These are phyloP conservation scores for Pachymerium ferrugineum DNA, from an alignment of 2,888 invertebrate species.

Conservation along the genomic window DNA sequence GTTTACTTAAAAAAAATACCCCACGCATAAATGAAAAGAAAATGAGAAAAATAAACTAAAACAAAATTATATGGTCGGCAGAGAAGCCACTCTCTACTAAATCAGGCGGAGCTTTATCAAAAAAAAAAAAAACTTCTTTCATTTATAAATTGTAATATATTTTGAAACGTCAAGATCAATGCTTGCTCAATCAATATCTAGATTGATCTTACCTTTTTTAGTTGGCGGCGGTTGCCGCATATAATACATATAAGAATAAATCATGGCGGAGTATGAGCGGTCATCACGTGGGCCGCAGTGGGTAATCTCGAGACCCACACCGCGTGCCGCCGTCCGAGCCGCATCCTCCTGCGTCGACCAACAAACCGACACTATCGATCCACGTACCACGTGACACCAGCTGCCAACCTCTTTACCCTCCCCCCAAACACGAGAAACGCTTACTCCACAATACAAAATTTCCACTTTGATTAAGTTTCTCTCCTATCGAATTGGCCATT, in stretches of 20 bases:
- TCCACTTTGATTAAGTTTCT: too few relatives aligned
- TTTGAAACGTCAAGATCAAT: too few relatives aligned
- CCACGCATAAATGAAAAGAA: too few relatives aligned
- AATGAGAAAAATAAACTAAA: too few relatives aligned
- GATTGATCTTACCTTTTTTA: not conserved
- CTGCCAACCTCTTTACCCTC: not conserved
- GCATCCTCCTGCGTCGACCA: not conserved
- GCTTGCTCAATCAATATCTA: not conserved
- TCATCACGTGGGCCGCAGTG: not conserved
- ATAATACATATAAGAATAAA: not conserved
- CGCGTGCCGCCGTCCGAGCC: not conserved
- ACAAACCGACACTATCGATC: not conserved
- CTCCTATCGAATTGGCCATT: too few relatives aligned
- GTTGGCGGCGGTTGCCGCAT: not conserved
- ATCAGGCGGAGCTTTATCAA: too few relatives aligned
- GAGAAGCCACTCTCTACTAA: too few relatives aligned
- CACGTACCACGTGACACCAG: not conserved
- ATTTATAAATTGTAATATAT: too few relatives aligned
- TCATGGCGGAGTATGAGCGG: not conserved
- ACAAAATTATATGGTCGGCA: too few relatives aligned
- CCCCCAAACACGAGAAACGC: not conserved
- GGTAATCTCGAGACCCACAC: not conserved
- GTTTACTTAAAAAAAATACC: too few relatives aligned
- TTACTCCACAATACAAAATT: too few relatives aligned
- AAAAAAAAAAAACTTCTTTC: too few relatives aligned